Percentiles rank a stretch among this genome's conserved stretches.
Conservation (phyloP, 2,797 vertebrate genomes). For the Anableps anableps region DNA sequence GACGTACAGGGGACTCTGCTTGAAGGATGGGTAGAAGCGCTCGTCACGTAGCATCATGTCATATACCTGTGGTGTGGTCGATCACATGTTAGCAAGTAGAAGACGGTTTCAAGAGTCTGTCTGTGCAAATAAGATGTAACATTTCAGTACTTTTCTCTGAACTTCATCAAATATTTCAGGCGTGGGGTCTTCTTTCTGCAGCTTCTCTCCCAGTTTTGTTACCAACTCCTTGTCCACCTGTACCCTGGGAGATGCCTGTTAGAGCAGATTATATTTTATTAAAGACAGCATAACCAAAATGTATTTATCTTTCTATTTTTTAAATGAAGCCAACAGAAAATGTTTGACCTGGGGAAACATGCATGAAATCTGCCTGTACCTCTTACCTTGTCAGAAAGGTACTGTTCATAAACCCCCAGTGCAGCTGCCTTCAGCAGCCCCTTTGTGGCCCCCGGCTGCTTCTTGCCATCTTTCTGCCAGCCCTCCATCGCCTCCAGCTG, state of each 20-base stretch:
- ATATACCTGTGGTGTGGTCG: constrained; percentile 85
- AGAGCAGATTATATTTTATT: background rate
- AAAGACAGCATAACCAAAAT: background rate
- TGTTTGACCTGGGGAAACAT: background rate
- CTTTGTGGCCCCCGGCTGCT: constrained; percentile 93
- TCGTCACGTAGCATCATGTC: constrained; percentile 97
- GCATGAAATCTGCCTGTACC: background rate
- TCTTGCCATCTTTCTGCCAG: constrained; percentile 90
- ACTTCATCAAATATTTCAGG: constrained; percentile 99
- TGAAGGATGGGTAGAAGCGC: constrained; percentile 96
- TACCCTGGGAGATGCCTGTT: constrained; percentile 94
- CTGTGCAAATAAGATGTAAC: background rate
- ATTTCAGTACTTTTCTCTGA: constrained; percentile 90
- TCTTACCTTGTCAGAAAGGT: constrained; percentile 96
- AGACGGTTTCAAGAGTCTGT: background rate
- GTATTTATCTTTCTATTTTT: background rate
- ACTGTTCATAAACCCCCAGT: constrained; percentile 95
- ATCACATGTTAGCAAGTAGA: background rate
- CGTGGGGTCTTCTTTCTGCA: constrained; percentile 95
- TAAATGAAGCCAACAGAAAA: background rate
- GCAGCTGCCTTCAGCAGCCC: constrained; percentile 93
- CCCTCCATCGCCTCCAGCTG: constrained; percentile 92
- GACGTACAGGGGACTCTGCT: constrained; percentile 93
- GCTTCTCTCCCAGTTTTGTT: constrained; percentile 88
- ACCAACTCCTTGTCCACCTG: constrained; percentile 90